Base-by-base conservation (phyloP, 2,888 invertebrate genomes). In the Leptogaster cylindrica region DNA sequence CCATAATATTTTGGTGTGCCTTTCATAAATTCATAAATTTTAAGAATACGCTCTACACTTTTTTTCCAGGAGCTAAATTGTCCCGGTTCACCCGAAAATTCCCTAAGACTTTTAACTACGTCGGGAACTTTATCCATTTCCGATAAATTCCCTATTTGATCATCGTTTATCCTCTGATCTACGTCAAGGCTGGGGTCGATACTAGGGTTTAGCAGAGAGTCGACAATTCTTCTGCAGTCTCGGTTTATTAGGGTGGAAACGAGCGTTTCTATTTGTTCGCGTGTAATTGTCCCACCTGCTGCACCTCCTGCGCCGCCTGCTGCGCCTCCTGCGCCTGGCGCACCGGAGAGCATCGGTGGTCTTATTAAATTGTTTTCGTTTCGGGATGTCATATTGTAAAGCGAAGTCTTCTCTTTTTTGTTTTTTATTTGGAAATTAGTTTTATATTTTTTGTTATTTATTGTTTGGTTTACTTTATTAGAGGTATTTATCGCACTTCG, bases 1-100 rank as follows among this genome's bases (percentile, higher is more conserved):
- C 58, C 58, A n/a, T 46, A 58, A 14, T 66, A 66, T 58, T 48
- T 55, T 10, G 58, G 66, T 2, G 31, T 58, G 20, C 66, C 66
- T 14, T 50, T 55, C 1, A 33, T 14, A 14, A 14, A 6, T 18
- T 52, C 33, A 16, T 63, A 63, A 18, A 63, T 63, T 18, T 18
- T 46, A 3, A 61, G 27, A 23, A 61, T 28, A 8, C 61, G 20
- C 6, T 61, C 61, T 1, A 61, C 61, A 61, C 61, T 61, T 27
- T 61, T 61, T 6, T n/a, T 41, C 44, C 31, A 31, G 6, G 52
- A 52, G 33, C 52, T 16, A 14, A 28, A 52, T 7, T 61, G 41
- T 1, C 61, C 61, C 8, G 27, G 41, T 41, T 61, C 23, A 2
- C 61, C 61, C 3, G 58, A 61, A 44, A 41, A 61, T 27, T 39